Conservation (phyloP, 2,113 vertebrate species). For the Oenanthe melanoleuca region DNA sequence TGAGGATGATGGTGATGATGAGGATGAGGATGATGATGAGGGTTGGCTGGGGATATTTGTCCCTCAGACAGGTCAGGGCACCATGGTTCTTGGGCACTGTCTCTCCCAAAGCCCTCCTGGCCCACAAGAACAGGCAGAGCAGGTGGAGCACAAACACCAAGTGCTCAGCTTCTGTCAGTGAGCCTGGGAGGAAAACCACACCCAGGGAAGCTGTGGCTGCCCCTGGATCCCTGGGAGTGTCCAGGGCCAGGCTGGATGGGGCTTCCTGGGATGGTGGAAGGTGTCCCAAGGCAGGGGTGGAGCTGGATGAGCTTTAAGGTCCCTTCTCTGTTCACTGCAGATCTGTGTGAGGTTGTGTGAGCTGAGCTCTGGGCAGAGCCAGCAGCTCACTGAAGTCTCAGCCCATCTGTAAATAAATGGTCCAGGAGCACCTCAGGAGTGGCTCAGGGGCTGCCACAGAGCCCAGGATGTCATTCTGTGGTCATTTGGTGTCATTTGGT, state of each 20-base stretch:
- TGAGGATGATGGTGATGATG: neutral
- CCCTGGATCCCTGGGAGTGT: neutral
- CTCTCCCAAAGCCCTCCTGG: neutral
- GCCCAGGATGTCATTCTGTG: neutral
- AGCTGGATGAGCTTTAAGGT: neutral
- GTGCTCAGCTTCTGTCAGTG: rapidly evolving
- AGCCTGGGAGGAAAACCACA: neutral
- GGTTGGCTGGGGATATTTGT: neutral
- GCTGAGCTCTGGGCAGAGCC: neutral
- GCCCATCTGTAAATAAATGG: neutral
- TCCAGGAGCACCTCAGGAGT: neutral
- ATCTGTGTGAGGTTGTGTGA: neutral
- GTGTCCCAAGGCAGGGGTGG: neutral
- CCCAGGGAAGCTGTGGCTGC: neutral
- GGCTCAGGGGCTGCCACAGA: neutral
- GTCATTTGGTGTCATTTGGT: neutral
- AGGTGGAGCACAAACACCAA: neutral
- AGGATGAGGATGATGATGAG: neutral
- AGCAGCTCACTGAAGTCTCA: rapidly evolving
- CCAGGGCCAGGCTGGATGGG: neutral
- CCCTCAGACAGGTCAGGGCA: neutral
- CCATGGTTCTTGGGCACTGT: rapidly evolving
- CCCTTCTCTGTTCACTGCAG: neutral
- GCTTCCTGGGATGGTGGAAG: neutral
- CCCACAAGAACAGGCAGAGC: neutral